phyloP scores from a whole-genome alignment of 2,797 vertebrate species.

The Poecilia gillii region DNA sequence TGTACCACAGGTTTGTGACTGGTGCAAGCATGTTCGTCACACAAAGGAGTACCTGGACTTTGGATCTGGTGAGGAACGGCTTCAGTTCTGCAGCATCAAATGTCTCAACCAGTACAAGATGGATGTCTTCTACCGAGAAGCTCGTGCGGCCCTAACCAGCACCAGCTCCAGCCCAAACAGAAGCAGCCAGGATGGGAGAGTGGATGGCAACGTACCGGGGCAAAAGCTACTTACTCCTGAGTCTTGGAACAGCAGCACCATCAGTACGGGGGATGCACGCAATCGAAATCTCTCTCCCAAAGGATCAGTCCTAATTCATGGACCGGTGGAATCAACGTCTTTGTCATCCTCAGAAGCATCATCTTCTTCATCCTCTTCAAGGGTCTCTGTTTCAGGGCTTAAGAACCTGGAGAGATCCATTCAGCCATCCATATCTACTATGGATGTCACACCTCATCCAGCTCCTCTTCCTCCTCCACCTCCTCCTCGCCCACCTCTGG shows the following conservation, averaged over 20 bases:
- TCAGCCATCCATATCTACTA: slow-evolving; percentile 78
- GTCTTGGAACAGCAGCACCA: slow-evolving; percentile 90
- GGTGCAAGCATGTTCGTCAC: slow-evolving; percentile 99
- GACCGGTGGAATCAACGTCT: slow-evolving; percentile 80
- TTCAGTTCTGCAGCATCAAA: slow-evolving; percentile 99
- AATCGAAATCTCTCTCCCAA: slow-evolving; percentile 91
- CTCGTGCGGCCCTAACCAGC: slow-evolving; percentile 94
- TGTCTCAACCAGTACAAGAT: slow-evolving; percentile 99
- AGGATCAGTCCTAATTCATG: slow-evolving; percentile 80
- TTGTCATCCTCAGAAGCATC: slow-evolving; percentile 88
- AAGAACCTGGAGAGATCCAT: slow-evolving; percentile 85
- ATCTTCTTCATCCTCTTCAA: slow-evolving; percentile 84
- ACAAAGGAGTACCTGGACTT: slow-evolving; percentile 99
- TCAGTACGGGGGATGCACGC: slow-evolving; percentile 54
- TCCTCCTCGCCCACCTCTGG: slow-evolving; percentile 84
- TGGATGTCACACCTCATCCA: slow-evolving; percentile 74
- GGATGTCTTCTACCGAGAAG: slow-evolving; percentile 99
- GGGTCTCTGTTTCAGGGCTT: slow-evolving; percentile 87
- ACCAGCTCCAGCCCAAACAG: slow-evolving; percentile 90
- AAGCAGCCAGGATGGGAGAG: slow-evolving; percentile 87
- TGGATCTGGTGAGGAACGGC: slow-evolving; percentile 93
- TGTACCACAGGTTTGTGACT: slow-evolving; percentile 94
- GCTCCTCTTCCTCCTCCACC: slow-evolving; percentile 77
- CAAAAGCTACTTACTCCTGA: slow-evolving; percentile 96
- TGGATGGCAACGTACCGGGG: slow-evolving; percentile 82